Evolutionary conservation across 2,888 invertebrate genomes (phyloP), one percentile per base, ranked within the genome.

Genomic region (Julus scandinavius): DNA sequence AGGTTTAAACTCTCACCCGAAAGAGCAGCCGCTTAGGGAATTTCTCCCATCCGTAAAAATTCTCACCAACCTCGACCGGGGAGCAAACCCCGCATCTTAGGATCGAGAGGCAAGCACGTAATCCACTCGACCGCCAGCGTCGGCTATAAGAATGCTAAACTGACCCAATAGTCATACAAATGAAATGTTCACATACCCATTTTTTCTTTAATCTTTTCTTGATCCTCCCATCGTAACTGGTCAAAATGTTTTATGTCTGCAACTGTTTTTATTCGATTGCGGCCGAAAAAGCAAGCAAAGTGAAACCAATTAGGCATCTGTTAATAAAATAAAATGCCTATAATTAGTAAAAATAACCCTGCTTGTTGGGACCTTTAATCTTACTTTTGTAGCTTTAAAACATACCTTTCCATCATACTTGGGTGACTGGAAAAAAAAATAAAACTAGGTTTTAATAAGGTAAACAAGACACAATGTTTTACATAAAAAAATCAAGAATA

Each of bases 281-380:
- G 96, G 29, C 93, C 93, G 91, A 98, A 98, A 92, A 99, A 98
- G 92, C 99, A 99, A 0, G 93, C 93, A 89, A 94, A 94, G 93
- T 99, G 98, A 91, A 95, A 96, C 98, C 98, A 99, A 91, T 95
- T 95, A 0, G 97, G 95, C 90, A 92, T 91, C 92, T 92, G 84
- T 72, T 88, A 72, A 87, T 49, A 49, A 87, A 50, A 4, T 9
- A 49, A n/a, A 45, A 40, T 63, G 40, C 29, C 11, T 29, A 9
- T 49, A 41, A 85, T 41, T 85, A n/a, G 29, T 6, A 17, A 50
- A 29, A 20, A n/a, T 45, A 88, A 86, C 17, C 2, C 17, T 49
- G 13, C 20, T 85, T 85, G n/a, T 20, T 13, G 38, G 41, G 7
- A 13, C 3, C 2, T 88, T 72, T 85, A 63, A 85, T 29, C 29